phyloP scores from a whole-genome alignment of 2,888 invertebrate species.

The Sphaerophoria taeniata region DNA sequence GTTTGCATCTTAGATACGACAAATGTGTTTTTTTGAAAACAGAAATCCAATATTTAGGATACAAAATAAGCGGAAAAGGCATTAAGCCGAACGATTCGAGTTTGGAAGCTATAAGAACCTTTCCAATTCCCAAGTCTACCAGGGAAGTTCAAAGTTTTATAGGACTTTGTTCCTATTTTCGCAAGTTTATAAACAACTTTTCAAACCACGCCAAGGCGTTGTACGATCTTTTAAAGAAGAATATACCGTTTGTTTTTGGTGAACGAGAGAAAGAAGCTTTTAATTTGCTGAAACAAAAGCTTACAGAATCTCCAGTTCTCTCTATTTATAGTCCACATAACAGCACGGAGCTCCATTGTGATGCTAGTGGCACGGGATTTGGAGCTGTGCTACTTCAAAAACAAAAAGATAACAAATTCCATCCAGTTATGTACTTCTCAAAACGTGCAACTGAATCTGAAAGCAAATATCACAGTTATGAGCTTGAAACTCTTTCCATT shows the following conservation, averaged over 20 bases:
- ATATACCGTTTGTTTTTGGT: constrained; percentile 29
- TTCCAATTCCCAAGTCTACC: constrained; percentile 6
- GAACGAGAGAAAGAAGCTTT: constrained; percentile 12
- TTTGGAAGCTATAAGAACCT: constrained; percentile 4
- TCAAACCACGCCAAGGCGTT: constrained; percentile 20
- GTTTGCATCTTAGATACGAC: constrained; percentile 34
- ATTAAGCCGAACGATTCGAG: constrained; percentile 28
- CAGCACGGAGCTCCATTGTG: constrained; percentile 74
- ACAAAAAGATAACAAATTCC: constrained; percentile 72
- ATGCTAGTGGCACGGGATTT: constrained; percentile 76
- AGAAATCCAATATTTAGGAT: constrained; percentile 31
- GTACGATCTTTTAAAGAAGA: constrained; percentile 30
- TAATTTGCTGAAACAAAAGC: constrained; percentile 17
- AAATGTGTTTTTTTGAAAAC: constrained; percentile 33
- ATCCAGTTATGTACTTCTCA: constrained; percentile 77
- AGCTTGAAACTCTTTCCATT: constrained; percentile 36
- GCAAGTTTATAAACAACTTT: constrained; percentile 36
- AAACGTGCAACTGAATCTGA: constrained; percentile 75
- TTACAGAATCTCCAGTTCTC: constrained; percentile 74
- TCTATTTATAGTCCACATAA: constrained; percentile 73
- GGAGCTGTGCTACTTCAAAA: constrained; percentile 76
- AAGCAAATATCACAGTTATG: constrained; percentile 69
- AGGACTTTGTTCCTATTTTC: constrained; percentile 39
- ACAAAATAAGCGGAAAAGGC: constrained; percentile 32
- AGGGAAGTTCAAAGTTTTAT: constrained; percentile 30